Evolutionary conservation across 2,113 vertebrate species (phyloP), one percentile per base, ranked within the genome.

Genomic region (Pangasianodon gigas): DNA sequence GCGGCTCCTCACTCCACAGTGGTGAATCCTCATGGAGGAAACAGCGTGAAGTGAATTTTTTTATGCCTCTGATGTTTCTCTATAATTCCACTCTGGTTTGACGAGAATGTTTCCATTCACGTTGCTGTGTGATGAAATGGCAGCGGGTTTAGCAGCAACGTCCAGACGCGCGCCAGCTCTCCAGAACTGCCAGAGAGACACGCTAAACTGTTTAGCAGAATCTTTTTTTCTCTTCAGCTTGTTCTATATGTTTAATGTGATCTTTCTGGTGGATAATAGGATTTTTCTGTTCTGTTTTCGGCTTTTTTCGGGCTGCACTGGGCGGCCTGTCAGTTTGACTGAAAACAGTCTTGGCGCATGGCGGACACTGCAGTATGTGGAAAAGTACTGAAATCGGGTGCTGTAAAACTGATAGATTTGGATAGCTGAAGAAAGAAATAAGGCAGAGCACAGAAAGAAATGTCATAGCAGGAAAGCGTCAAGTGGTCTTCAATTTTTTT

Each of bases 51-150:
- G 60, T 77, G 44, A 69, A 4, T 6, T 52, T 85, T 85, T 90
- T 90, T 46, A 85, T 48, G 62, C 71, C 88, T 90, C 87, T 69
- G 74, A 80, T 60, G 79, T 56, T 44, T 51, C 85, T 65, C 86
- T 84, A 87, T 87, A 82, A 65, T 90, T 89, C 85, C 52, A 60
- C 48, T 82, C 77, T 65, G 89, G 84, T 89, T 92, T 79, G 80
- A 85, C 32, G 86, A 83, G 88, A 82, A 91, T 86, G 74, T 92
- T 91, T 91, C 85, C 92, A 90, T 74, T 79, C 51, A 46, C 48
- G 87, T 88, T 83, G 74, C 88, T 5, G 79, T 26, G 82, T 85
- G 87, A 86, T 89, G 90, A 82, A 86, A 88, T 56, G 52, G 52
- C 60, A 85, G 62, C 82, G 62, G 60, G 79, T 84, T 85, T 56